Percentiles rank a stretch among this genome's conserved stretches.
Evolutionary conservation across 2,113 vertebrate species (phyloP).

Genomic region (Sinosuthora webbiana): DNA sequence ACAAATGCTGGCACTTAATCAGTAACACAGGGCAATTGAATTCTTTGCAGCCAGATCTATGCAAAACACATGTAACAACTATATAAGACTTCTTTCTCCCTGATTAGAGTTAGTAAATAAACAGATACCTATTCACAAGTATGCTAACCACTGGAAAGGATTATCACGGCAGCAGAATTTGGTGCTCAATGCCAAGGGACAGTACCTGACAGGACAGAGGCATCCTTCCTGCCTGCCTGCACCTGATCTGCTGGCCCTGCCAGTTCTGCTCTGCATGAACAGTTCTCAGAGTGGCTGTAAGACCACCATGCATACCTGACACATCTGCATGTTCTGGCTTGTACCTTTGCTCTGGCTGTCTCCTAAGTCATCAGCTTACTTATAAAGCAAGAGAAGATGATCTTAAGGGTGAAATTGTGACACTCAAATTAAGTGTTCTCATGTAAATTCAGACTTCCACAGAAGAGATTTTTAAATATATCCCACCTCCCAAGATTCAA

Average conservation of each 20-base stretch:
- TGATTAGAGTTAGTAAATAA: background rate
- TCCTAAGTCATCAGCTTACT: background rate
- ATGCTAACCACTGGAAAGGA: background rate
- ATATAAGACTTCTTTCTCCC: background rate
- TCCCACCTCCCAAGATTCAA: background rate
- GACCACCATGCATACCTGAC: accelerated
- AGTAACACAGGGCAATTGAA: background rate
- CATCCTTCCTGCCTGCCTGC: background rate
- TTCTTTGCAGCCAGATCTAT: background rate
- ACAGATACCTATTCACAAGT: background rate
- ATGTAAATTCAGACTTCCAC: background rate
- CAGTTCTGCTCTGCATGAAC: background rate
- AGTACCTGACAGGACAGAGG: background rate
- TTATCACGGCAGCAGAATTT: background rate
- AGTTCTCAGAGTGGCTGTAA: background rate
- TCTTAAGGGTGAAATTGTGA: background rate
- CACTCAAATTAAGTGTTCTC: background rate
- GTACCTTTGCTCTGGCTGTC: background rate
- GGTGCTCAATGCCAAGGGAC: background rate
- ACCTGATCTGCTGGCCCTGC: accelerated
- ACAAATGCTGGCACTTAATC: background rate
- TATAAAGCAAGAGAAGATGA: background rate
- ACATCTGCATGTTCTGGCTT: background rate
- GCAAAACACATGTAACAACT: background rate
- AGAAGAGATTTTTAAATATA: background rate